phyloP scores from a whole-genome alignment of 2,113 vertebrate species.

The Epinephelus moara region DNA sequence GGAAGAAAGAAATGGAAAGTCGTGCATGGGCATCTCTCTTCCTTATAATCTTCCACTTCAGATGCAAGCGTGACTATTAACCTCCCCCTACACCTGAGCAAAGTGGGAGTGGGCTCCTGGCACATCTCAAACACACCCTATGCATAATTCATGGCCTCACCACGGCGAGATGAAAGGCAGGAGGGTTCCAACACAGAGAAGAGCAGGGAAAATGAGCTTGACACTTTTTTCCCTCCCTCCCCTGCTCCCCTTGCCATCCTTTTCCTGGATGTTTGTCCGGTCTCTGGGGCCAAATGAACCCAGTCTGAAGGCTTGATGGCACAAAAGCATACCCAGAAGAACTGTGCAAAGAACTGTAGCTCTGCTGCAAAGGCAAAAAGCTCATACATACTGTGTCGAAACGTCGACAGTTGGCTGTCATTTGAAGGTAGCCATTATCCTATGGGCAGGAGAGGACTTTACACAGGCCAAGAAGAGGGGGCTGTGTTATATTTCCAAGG shows the following conservation, averaged over 20 bases:
- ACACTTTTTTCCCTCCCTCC: constrained; percentile 28
- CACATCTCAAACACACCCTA: constrained; percentile 48
- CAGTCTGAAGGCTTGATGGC: constrained; percentile 35
- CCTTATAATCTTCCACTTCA: constrained; percentile 76
- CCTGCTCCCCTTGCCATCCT: constrained; percentile 28
- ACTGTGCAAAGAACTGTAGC: constrained; percentile 6
- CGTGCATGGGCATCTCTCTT: constrained; percentile 57
- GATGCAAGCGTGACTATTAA: constrained; percentile 75
- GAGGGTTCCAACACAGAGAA: constrained; percentile 43
- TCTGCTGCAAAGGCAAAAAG: not conserved
- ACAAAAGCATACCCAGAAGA: constrained; percentile 30
- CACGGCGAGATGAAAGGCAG: constrained; percentile 70
- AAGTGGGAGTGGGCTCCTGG: constrained; percentile 71
- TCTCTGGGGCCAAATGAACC: constrained; percentile 54
- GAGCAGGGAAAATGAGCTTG: constrained; percentile 61
- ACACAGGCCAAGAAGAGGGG: constrained; percentile 14
- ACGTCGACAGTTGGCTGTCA: constrained; percentile 13
- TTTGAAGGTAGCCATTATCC: constrained; percentile 42
- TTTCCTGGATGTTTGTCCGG: constrained; percentile 60
- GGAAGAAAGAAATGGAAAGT: constrained; percentile 19
- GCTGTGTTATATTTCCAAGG: constrained; percentile 13
- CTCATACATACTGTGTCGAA: not conserved
- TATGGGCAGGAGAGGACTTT: constrained; percentile 27
- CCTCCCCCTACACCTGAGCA: constrained; percentile 67
- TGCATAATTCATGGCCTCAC: constrained; percentile 79